Percentiles rank a stretch among this genome's conserved stretches.
These are phyloP conservation scores for Athalia circularis DNA, from an alignment of 2,888 invertebrate genomes.

Conservation along the genomic window DNA sequence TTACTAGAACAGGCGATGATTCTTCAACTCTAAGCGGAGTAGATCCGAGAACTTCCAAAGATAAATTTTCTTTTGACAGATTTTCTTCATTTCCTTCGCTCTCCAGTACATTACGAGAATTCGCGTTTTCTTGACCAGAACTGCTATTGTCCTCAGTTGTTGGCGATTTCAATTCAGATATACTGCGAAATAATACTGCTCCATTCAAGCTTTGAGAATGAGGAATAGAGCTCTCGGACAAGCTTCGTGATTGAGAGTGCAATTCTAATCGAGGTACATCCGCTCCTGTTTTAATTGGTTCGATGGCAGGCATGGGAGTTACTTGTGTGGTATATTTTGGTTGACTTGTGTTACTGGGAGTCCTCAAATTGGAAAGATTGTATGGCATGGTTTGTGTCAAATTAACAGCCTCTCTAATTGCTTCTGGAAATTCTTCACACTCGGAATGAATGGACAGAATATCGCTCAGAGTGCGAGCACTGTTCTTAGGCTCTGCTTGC, in stretches of 20 bases:
- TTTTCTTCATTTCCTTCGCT: conserved; percentile 31
- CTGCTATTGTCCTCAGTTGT: conserved; percentile 47
- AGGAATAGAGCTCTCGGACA: conserved; percentile 52
- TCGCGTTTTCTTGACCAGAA: neutral
- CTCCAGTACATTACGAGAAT: conserved; percentile 30
- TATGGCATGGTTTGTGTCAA: conserved; percentile 56
- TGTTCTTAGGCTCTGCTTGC: conserved; percentile 76
- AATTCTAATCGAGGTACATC: conserved; percentile 67
- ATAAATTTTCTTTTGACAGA: conserved; percentile 8
- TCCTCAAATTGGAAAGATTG: conserved; percentile 63
- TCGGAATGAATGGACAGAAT: conserved; percentile 83
- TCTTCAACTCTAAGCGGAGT: neutral
- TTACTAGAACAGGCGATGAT: neutral
- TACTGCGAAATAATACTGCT: conserved; percentile 54
- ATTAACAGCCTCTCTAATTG: conserved; percentile 63
- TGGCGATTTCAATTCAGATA: conserved; percentile 54
- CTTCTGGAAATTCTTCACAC: conserved; percentile 77
- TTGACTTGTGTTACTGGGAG: conserved; percentile 43
- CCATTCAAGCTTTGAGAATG: conserved; percentile 53
- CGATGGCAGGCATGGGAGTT: conserved; percentile 50
- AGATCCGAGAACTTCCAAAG: conserved; percentile 5
- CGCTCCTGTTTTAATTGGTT: conserved; percentile 52
- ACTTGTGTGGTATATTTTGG: conserved; percentile 53
- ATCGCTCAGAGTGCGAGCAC: conserved; percentile 83
- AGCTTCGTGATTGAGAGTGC: conserved; percentile 58